These are phyloP conservation scores for Eurystomus gularis DNA, from an alignment of 2,113 vertebrate species.

Conservation along the genomic window DNA sequence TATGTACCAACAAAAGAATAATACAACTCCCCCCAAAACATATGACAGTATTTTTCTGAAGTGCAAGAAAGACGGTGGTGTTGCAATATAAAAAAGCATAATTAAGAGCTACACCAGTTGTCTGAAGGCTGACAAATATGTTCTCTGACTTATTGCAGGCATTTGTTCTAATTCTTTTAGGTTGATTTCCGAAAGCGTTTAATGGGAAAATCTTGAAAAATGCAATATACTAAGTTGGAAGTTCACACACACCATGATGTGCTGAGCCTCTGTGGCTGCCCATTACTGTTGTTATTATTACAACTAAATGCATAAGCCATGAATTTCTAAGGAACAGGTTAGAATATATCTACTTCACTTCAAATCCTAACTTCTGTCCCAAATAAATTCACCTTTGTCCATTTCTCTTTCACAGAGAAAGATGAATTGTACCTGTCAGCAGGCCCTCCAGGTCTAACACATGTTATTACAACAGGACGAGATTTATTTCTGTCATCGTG, in stretches of 20 bases:
- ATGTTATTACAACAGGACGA: constrained; percentile 94
- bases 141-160: background rate
- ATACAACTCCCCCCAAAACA: background rate
- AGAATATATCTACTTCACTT: background rate
- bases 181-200: background rate
- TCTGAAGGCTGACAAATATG: background rate
- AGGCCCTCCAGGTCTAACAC: constrained; percentile 91
- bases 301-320: background rate
- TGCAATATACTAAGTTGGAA: background rate
- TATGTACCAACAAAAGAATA: background rate
- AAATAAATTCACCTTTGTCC: constrained; percentile 11
- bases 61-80: background rate
- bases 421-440: constrained; percentile 89
- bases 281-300: background rate
- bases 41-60: background rate
- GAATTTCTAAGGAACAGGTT: background rate
- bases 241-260: background rate
- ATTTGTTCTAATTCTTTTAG: background rate
- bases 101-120: background rate
- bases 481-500: constrained; percentile 98
- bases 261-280: background rate
- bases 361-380: constrained; percentile 5
- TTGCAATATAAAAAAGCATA: background rate
- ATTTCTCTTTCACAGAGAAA: constrained; percentile 47
- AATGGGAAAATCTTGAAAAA: background rate